phyloP scores from a whole-genome alignment of 2,888 invertebrate genomes.

The Adelognathus sp. region DNA sequence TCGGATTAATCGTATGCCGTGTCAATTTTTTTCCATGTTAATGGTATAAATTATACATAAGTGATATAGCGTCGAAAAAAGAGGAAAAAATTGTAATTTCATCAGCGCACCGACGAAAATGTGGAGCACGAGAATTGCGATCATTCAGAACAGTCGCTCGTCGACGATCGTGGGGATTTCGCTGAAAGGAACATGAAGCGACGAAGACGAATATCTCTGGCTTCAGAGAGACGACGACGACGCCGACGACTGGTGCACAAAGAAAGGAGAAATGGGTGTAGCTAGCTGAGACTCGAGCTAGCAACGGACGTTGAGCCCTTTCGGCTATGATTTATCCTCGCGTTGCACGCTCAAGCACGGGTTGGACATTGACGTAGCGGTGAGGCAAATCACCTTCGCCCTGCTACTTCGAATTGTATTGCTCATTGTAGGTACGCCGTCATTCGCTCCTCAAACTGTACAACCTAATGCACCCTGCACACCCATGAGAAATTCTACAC shows the following conservation, averaged over 20 bases:
- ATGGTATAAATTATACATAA: no score
- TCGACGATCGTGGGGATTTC: not conserved
- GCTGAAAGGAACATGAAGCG: not conserved
- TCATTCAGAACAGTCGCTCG: not conserved
- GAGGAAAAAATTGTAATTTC: not conserved
- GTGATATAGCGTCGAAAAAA: no score
- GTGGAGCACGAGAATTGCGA: not conserved
- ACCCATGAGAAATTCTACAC: not conserved
- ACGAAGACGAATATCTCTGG: no score
- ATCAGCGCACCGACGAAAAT: not conserved
- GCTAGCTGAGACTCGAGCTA: not conserved
- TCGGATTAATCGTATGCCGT: no score
- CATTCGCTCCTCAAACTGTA: not conserved
- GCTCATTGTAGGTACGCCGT: not conserved
- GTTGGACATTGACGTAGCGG: constrained; percentile 55
- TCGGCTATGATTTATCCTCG: constrained; percentile 46
- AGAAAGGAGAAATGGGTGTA: not conserved
- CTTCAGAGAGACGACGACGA: not conserved
- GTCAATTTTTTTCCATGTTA: no score
- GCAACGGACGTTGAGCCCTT: constrained; percentile 23
- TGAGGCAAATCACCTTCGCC: constrained; percentile 53
- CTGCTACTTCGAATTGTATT: constrained; percentile 30
- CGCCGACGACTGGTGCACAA: not conserved
- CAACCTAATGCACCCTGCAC: constrained; percentile 13
- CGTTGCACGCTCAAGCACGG: constrained; percentile 36